Percentiles rank a stretch among this genome's conserved stretches.
Conservation (phyloP, 2,888 invertebrate genomes). For the Habroteleia sp. region DNA sequence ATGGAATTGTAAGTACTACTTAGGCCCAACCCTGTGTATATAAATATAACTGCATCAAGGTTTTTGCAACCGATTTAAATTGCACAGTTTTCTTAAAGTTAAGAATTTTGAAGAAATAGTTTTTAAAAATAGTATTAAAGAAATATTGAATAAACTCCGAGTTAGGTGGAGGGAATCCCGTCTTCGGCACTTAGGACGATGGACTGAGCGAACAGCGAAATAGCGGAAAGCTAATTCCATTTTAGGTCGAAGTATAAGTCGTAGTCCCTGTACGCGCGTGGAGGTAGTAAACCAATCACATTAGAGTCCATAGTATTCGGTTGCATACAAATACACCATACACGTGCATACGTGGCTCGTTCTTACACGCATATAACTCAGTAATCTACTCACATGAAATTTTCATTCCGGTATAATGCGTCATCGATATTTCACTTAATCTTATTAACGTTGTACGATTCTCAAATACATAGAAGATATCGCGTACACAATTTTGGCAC, state of each 20-base stretch:
- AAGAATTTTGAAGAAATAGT: no score
- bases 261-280: slow-evolving; percentile 53
- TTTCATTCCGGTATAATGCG: slow-evolving; percentile 55
- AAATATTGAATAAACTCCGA: no score
- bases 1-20: no score
- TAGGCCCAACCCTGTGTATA: no score
- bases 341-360: slow-evolving; percentile 28
- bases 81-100: no score
- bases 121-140: no score
- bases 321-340: slow-evolving; percentile 50
- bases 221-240: slow-evolving; percentile 78
- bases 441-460: slow-evolving; percentile 40
- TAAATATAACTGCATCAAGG: no score
- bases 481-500: slow-evolving; percentile 24
- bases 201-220: slow-evolving; percentile 71
- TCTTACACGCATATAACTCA: slow-evolving; percentile 40
- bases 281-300: slow-evolving; percentile 76
- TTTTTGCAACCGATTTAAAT: no score
- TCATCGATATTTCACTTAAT: slow-evolving; percentile 57
- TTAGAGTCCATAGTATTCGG: slow-evolving; percentile 70
- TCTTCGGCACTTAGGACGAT: slow-evolving; percentile 70
- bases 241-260: slow-evolving; percentile 71
- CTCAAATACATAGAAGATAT: slow-evolving; percentile 14
- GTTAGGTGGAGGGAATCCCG: slow-evolving; percentile 64
- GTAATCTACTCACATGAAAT: slow-evolving; percentile 59